Base-by-base conservation (phyloP, 2,888 invertebrate species). In the Linnaemya vulpina region DNA sequence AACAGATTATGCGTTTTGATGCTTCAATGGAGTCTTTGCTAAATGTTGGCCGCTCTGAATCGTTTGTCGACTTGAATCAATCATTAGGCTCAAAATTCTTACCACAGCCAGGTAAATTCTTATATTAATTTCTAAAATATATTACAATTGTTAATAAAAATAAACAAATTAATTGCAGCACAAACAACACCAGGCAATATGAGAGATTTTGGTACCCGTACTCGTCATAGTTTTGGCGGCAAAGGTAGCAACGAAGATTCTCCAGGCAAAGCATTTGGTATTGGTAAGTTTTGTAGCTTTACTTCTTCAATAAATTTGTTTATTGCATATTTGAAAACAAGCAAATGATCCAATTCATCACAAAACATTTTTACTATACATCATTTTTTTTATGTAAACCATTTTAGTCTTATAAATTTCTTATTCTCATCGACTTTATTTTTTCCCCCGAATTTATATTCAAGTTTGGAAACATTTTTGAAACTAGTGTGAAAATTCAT, bases 1-100 rank as follows among this genome's bases (percentile, higher is more conserved):
- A 75, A 88, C 93, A 97, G 97, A 94, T 96, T 79, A 96, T 96
- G 96, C 94, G 96, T 79, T 94, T 96, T 92, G 96, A 97, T 91
- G 95, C 95, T 62, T 96, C 96, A 78, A 95, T 96, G 93, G 97
- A 96, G 91, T 96, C 96, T 40, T 93, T 96, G 86, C 92, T 94
- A 43, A 95, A 95, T 67, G 95, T 96, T 87, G 95, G 95, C 20
- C 95, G 97, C 43, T 97, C 97, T 38, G 97, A 97, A 91, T 97
- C 97, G 91, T 96, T 97, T 88, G 96, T 96, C 22, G 97, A 97
- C 93, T 93, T 97, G 15, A 96, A 95, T 89, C 89, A 89, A 78
- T 77, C 88, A 3, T 43, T 88, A 11, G 86, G 86, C 49, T 85
- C 87, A 10, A 88, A 88, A 86, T 90, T 89, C 60, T 86, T 89